Percentiles rank a stretch among this genome's conserved stretches.
These are phyloP conservation scores for Drosophila chauvacae DNA, from an alignment of 1,140 invertebrate species.

Conservation along the genomic window DNA sequence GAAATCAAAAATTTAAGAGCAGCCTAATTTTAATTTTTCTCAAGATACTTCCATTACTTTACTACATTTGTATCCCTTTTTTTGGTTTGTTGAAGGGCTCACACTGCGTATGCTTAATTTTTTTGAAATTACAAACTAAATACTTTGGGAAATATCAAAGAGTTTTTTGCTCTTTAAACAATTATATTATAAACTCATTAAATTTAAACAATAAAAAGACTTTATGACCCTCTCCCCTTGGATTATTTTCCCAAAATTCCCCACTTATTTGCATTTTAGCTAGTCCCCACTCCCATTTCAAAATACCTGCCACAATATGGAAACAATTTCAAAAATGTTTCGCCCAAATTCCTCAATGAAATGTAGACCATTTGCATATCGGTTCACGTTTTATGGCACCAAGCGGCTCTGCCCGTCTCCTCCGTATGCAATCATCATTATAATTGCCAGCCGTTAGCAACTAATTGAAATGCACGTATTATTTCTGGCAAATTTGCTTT, in stretches of 20 bases:
- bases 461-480: constrained; percentile 59
- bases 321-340: constrained; percentile 20
- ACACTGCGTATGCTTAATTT: background rate
- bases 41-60: background rate
- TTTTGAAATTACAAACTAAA: background rate
- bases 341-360: constrained; percentile 11
- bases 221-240: background rate
- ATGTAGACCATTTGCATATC: constrained; percentile 38
- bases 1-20: background rate
- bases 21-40: background rate
- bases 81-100: background rate
- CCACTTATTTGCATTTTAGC: constrained; percentile 1
- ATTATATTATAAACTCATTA: background rate
- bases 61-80: background rate
- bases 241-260: background rate
- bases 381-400: constrained; percentile 25
- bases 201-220: no score
- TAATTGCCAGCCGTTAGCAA: constrained; percentile 50
- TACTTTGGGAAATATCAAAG: no score
- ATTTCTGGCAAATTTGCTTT: constrained; percentile 51
- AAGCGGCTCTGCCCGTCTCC: no score
- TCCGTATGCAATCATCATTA: constrained; percentile 37
- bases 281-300: background rate
- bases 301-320: constrained; percentile 9
- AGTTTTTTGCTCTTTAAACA: background rate